phyloP scores from a whole-genome alignment of 1,140 invertebrate genomes.

The Drosophila eugracilis region DNA sequence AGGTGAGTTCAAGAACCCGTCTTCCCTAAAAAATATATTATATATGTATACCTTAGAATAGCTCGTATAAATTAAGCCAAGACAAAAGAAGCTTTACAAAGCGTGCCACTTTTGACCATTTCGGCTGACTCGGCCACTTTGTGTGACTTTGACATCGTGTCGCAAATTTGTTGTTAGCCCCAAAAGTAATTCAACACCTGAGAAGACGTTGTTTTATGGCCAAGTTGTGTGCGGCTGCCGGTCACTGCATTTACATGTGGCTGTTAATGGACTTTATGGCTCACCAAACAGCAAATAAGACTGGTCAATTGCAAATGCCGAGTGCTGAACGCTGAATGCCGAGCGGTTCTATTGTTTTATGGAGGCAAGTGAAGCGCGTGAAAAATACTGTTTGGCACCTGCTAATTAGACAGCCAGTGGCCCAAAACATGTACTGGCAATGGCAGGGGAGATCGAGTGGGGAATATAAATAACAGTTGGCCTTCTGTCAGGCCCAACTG shows the following conservation, averaged over 20 bases:
- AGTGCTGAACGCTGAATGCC: no score
- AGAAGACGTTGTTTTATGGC: constrained; percentile 14
- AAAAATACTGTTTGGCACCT: constrained; percentile 18
- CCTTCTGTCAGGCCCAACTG: constrained; percentile 9
- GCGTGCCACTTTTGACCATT: constrained; percentile 54
- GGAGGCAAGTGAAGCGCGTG: constrained; percentile 17
- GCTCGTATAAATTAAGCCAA: constrained; percentile 30
- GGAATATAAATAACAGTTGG: background rate
- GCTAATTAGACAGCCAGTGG: constrained; percentile 18
- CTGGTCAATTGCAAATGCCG: constrained; percentile 17
- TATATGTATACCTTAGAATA: constrained; percentile 7
- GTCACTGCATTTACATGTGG: constrained; percentile 68
- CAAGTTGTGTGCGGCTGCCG: constrained; percentile 22
- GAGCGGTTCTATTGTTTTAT: constrained; percentile 34
- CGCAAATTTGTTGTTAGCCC: constrained; percentile 64
- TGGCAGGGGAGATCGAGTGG: constrained; percentile 5
- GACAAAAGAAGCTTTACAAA: constrained; percentile 34
- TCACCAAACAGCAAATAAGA: constrained; percentile 21
- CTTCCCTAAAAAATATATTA: background rate
- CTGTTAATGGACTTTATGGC: constrained; percentile 74
- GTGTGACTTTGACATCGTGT: constrained; percentile 71
- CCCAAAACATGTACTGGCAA: background rate
- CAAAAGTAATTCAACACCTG: constrained; percentile 51
- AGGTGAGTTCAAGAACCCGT: constrained; percentile 80
- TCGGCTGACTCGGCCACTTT: constrained; percentile 55